A percentile compares a stretch with the other conserved stretches of the same genome.
These are phyloP conservation scores for Pollenia amentaria DNA, from an alignment of 2,888 invertebrate species.

Conservation along the genomic window DNA sequence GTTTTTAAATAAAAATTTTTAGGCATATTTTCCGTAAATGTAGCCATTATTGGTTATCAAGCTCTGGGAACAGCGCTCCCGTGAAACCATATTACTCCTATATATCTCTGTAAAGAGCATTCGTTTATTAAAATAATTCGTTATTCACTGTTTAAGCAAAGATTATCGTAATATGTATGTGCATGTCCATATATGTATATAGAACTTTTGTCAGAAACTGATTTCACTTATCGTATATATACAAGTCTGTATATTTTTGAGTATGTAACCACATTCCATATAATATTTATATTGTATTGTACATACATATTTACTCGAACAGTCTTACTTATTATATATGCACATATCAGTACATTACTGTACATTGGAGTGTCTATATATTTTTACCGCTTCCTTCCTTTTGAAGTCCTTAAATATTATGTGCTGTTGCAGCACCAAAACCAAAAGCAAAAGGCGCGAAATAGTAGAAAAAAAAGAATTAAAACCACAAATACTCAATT, in stretches of 20 bases:
- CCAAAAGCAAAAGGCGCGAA: conserved; percentile 67
- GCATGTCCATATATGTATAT: not conserved
- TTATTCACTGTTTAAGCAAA: not conserved
- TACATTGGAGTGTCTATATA: conserved; percentile 37
- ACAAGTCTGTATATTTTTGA: conserved; percentile 7
- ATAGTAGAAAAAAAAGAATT: conserved; percentile 39
- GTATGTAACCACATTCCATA: not conserved
- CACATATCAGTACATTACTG: conserved; percentile 15
- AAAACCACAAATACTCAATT: conserved; percentile 63
- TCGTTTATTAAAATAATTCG: conserved; percentile 19
- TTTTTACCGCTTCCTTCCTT: conserved; percentile 63
- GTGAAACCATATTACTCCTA: no score
- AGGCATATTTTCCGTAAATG: no score
- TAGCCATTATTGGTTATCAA: no score
- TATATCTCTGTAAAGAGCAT: not conserved
- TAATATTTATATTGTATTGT: not conserved
- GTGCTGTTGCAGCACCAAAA: conserved; percentile 1
- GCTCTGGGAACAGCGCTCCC: no score
- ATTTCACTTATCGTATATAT: not conserved
- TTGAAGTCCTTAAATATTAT: conserved; percentile 44
- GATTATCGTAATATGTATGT: not conserved
- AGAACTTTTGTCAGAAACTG: no score
- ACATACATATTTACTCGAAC: not conserved
- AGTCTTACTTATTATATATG: not conserved
- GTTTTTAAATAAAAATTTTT: no score